Percentiles rank a stretch among this genome's conserved stretches.
These are phyloP conservation scores for Hydractinia symbiolongicarpus DNA, from an alignment of 30 jellyfish, hydroid and myxozoan species.

Conservation along the genomic window DNA sequence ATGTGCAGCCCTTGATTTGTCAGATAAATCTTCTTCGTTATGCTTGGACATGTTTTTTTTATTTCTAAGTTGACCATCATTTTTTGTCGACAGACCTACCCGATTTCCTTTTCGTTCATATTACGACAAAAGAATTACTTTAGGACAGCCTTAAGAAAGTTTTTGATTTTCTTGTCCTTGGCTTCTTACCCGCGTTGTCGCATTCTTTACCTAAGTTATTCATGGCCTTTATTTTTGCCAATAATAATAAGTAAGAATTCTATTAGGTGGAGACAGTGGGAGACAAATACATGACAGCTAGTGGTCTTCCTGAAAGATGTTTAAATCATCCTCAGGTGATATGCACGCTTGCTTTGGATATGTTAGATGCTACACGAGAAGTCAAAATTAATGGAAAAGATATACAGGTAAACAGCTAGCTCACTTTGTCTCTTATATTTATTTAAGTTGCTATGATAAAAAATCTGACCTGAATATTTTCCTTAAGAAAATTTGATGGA, in stretches of 20 bases:
- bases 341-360: slow-evolving; percentile 43
- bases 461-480: not conserved
- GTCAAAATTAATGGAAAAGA: slow-evolving; percentile 19
- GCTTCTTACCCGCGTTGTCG: too few species aligned
- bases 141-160: too few species aligned
- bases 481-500: too few species aligned
- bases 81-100: too few species aligned
- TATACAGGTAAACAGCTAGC: slow-evolving; percentile 27
- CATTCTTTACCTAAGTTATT: too few species aligned
- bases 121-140: too few species aligned
- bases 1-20: not conserved
- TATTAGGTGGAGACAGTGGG: slow-evolving; percentile 48
- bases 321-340: slow-evolving; percentile 38
- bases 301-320: slow-evolving; percentile 46
- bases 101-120: too few species aligned
- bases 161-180: too few species aligned
- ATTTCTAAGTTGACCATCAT: not conserved
- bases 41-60: not conserved
- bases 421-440: not conserved
- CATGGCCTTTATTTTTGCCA: too few species aligned
- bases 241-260: not conserved
- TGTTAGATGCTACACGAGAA: slow-evolving; percentile 31
- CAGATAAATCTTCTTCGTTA: not conserved
- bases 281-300: slow-evolving; percentile 44
- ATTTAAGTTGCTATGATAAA: not conserved